phyloP scores from a whole-genome alignment of 2,797 vertebrate genomes.

The Argentina silus region DNA sequence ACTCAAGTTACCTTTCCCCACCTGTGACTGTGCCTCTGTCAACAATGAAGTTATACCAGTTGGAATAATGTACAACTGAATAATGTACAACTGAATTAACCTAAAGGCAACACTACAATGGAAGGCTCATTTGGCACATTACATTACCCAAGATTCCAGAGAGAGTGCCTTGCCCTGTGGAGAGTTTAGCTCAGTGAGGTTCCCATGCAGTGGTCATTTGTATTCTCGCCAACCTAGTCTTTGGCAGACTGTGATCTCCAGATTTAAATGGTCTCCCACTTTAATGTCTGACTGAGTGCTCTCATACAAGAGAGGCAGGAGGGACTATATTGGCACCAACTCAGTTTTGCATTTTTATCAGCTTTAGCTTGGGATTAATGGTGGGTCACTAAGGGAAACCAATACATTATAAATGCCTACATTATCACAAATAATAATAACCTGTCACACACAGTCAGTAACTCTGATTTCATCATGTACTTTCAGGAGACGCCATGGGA shows the following conservation, averaged over 20 bases:
- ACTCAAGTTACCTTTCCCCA: too few species aligned
- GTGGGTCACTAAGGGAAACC: background rate
- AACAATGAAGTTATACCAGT: slow-evolving; percentile 17
- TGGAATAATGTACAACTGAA: too few species aligned
- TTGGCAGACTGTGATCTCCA: slow-evolving; percentile 43
- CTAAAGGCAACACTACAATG: slow-evolving; percentile 32
- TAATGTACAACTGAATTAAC: slow-evolving; percentile 35
- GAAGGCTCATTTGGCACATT: slow-evolving; percentile 50
- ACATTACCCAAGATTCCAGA: slow-evolving; percentile 58
- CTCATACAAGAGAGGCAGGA: slow-evolving; percentile 28
- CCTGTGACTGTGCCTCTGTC: background rate
- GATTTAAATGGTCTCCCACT: slow-evolving; percentile 37
- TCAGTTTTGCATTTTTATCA: background rate
- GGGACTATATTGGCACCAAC: background rate
- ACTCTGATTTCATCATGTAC: slow-evolving; percentile 34
- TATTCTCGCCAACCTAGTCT: slow-evolving; percentile 50
- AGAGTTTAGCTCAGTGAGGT: slow-evolving; percentile 55
- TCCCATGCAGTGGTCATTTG: slow-evolving; percentile 65
- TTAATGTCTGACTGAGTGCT: slow-evolving; percentile 31
- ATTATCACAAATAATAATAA: background rate
- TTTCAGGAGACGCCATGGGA: slow-evolving; percentile 86
- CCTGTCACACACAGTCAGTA: slow-evolving; percentile 17
- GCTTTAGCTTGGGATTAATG: slow-evolving; percentile 1
- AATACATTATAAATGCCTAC: background rate
- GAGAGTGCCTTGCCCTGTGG: slow-evolving; percentile 44